phyloP scores from a whole-genome alignment of 2,888 invertebrate species.

The Urechis unicinctus region DNA sequence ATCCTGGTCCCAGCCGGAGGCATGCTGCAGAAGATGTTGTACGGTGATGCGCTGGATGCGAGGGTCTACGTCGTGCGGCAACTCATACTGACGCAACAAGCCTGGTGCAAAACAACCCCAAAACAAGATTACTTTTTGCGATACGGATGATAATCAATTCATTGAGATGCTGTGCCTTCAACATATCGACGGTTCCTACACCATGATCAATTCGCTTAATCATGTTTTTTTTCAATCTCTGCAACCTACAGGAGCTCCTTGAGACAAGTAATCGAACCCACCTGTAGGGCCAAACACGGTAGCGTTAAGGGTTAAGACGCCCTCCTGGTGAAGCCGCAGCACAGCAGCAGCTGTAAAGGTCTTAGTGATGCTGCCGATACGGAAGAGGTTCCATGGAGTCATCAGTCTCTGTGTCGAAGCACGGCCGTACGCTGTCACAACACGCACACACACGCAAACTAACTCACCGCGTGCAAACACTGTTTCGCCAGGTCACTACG shows the following conservation, averaged over 20 bases:
- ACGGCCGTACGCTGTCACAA: conserved; percentile 20
- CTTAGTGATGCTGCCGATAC: conserved; percentile 22
- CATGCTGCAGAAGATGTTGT: conserved; percentile 35
- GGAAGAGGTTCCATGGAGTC: conserved; percentile 21
- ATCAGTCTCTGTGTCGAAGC: conserved; percentile 14
- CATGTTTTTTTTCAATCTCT: too few species aligned
- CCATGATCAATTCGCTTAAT: too few species aligned
- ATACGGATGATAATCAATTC: neutral
- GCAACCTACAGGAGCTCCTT: neutral
- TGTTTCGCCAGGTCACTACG: too few species aligned
- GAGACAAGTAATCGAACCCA: neutral
- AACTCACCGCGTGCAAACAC: too few species aligned
- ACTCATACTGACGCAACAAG: neutral
- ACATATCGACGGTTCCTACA: too few species aligned
- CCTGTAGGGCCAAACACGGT: conserved; percentile 19
- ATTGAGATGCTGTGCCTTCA: neutral
- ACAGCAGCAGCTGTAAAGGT: conserved; percentile 18
- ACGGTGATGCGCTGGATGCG: conserved; percentile 15
- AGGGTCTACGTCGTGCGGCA: conserved; percentile 3
- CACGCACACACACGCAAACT: too few species aligned
- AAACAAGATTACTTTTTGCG: neutral
- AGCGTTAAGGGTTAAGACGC: conserved; percentile 13
- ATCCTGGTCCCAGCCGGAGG: conserved; percentile 35
- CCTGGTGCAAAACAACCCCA: conserved; percentile 1
- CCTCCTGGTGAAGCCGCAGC: conserved; percentile 15